Conservation (phyloP, 2,888 invertebrate species). For the Polyploca ridens region DNA sequence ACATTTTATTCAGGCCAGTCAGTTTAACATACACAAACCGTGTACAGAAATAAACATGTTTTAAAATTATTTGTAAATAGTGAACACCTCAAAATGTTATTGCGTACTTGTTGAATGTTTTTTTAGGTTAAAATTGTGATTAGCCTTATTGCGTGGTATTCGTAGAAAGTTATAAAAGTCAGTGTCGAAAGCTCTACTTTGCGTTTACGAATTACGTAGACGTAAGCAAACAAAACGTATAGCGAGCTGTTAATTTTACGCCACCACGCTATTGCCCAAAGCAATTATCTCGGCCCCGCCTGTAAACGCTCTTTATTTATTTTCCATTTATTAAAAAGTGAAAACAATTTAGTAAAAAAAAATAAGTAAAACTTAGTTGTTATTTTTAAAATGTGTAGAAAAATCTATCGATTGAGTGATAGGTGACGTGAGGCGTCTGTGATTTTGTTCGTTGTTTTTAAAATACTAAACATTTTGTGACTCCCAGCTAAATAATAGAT, state of each 20-base stretch:
- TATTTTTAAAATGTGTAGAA: not conserved
- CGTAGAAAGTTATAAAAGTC: conserved; percentile 12
- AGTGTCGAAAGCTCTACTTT: conserved; percentile 12
- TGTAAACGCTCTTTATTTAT: conserved; percentile 37
- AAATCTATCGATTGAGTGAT: not conserved
- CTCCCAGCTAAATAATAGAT: no score
- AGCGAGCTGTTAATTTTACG: conserved; percentile 31
- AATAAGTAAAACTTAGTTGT: not conserved
- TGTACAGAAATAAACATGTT: not conserved
- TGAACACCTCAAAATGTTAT: not conserved
- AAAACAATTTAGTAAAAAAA: conserved; percentile 23
- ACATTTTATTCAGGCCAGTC: not conserved
- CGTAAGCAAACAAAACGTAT: conserved; percentile 22
- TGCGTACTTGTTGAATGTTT: not conserved
- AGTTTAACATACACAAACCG: not conserved
- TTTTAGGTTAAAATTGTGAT: conserved; percentile 11
- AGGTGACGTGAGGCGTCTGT: no score
- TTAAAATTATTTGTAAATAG: not conserved
- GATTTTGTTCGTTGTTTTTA: no score
- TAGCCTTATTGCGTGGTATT: conserved; percentile 10
- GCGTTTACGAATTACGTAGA: conserved; percentile 22
- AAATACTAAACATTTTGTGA: no score
- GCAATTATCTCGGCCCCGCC: conserved; percentile 28
- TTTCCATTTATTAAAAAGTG: conserved; percentile 34
- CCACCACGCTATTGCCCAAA: conserved; percentile 27